Base-by-base conservation (phyloP, 2,113 vertebrate species). In the Etheostoma spectabile region DNA sequence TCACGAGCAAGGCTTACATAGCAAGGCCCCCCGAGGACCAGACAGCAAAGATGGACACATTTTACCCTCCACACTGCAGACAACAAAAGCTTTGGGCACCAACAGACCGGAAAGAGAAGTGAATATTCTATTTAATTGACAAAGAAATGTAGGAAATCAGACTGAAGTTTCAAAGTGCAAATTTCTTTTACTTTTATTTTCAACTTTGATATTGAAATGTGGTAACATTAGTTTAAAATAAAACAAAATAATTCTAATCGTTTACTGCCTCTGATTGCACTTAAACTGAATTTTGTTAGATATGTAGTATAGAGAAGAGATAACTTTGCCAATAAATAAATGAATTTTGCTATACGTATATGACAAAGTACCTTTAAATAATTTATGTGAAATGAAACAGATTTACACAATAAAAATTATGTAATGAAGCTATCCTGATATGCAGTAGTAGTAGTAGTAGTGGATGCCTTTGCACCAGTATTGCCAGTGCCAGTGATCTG, bases 1-100 rank as follows among this genome's bases (percentile, higher is more conserved):
- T 80, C 73, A 69, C 30, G 45, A 79, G 68, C 45, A 52, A 76
- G 78, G 52, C 77, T 79, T 65, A 83, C 57, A 74, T n/a, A 35
- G 52, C n/a, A 69, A 77, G 60, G 30, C 21, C 74, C 70, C 64
- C 82, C 65, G 6, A 69, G 76, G 86, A 80, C 70, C 19, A 30
- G 52, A 11, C 65, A 27, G 45, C 14, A 78, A 56, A 71, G 55
- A 84, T 4, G 64, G 74, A 78, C 74, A 77, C 66, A 33, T 53
- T 87, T 84, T 35, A 85, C 63, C 59, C 74, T 74, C 51, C 49
- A 15, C 59, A 12, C 33, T 70, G 79, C 78, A 63, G 18, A 80
- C 38, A 68, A 42, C 18, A 56, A 52, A 18, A 61, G 62, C 55
- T 79, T 63, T 57, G 24, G 45, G 46, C 59, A 38, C 22, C 27